Evolutionary conservation across 2,113 vertebrate species (phyloP), one percentile per base, ranked within the genome.

Genomic region (Entomyzon cyanotis): DNA sequence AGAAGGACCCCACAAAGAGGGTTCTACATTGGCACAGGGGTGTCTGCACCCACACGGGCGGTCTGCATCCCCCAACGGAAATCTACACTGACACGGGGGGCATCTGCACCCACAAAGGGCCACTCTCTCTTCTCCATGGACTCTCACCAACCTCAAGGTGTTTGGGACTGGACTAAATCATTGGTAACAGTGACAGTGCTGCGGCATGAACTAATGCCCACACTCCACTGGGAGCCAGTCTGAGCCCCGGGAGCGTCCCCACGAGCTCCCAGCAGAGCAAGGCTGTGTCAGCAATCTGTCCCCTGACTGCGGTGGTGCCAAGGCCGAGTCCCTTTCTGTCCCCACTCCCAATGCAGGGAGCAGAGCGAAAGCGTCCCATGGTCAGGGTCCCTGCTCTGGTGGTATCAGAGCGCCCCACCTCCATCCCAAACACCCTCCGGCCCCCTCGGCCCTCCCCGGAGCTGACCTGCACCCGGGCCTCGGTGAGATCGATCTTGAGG

Each of bases 401-500:
- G 55, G 35, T 41, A 55, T 52, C 31, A 37, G 42, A 56, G 31
- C 18, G 27, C 30, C 27, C 3, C 47, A 7, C 4, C 17, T 22
- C 28, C 25, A 47, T 3, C 10, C 20, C 17, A 60, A 50, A 14
- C 42, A 4, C 8, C 7, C 20, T 63, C 12, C 31, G 28, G 4
- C 3, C 19, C 13, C 25, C 22, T 33, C 14, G 11, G 30, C 18
- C 1, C 7, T 14, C 14, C 49, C 39, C 1, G 3, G 21, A 11
- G 65, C 96, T 89, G 92, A 99, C 99, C 98, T 99, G 99, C 35
- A 99, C 99, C 7, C 99, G 97, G 58, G 99, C 99, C 90, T 99
- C 99, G 0, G 99, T 99, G 93, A 99, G 98, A 96, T 99, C 99
- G 35, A 99, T 99, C 94, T 99, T 99, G 70, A 99, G 98, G 2